Conservation (phyloP, 2,113 vertebrate genomes). For the Myodes glareolus region DNA sequence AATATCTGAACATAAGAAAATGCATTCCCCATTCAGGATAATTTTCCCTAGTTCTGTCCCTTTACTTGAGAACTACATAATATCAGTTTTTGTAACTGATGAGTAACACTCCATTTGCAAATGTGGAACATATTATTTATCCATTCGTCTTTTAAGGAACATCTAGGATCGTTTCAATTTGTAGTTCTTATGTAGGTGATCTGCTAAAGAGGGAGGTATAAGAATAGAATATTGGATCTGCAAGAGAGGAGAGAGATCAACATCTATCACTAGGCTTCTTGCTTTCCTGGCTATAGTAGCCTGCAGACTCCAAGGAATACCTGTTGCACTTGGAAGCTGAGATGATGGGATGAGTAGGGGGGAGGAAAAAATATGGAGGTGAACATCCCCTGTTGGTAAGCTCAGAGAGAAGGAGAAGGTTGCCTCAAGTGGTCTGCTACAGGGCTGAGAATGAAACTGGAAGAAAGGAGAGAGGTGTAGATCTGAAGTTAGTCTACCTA, state of each 20-base stretch:
- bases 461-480: neutral
- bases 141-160: neutral
- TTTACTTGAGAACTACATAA: neutral
- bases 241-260: neutral
- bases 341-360: neutral
- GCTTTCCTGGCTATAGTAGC: neutral
- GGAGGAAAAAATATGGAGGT: neutral
- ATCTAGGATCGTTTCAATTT: neutral
- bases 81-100: neutral
- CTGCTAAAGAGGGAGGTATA: neutral
- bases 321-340: neutral
- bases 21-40: neutral
- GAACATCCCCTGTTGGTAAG: neutral
- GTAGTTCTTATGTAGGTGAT: neutral
- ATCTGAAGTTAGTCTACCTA: neutral
- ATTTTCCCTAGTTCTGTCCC: neutral
- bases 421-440: neutral
- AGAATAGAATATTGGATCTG: neutral
- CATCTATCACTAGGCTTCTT: too few species aligned
- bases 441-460: neutral
- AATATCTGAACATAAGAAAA: neutral
- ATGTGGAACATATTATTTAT: neutral
- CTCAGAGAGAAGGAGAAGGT: neutral
- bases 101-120: neutral
- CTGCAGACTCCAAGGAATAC: neutral